A percentile compares a stretch with the other conserved stretches of the same genome.
phyloP scores from a whole-genome alignment of 2,113 vertebrate genomes.

The Hippocampus comes region DNA sequence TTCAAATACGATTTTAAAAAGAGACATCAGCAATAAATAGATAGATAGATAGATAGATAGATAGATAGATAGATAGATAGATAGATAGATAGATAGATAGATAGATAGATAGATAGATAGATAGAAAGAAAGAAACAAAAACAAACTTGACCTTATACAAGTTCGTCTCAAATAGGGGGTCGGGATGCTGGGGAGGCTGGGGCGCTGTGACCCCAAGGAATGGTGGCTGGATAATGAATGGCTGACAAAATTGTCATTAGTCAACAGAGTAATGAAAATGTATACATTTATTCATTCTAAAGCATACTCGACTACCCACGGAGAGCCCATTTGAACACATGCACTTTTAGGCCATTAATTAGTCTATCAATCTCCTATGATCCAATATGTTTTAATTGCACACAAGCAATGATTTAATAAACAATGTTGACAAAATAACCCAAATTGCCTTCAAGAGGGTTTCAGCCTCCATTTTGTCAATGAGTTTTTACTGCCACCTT shows the following conservation, averaged over 20 bases:
- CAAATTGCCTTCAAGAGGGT: background rate
- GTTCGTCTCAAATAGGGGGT: no score
- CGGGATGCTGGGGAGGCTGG: no score
- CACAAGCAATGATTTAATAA: background rate
- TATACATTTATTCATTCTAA: background rate
- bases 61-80: no score
- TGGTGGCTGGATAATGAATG: background rate
- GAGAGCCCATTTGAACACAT: background rate
- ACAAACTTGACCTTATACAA: no score
- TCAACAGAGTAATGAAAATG: background rate
- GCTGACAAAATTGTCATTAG: background rate
- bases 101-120: no score
- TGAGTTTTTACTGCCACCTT: background rate
- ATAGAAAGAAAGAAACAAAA: no score
- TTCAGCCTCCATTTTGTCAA: background rate
- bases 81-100: no score
- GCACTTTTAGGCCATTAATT: background rate
- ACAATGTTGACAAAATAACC: background rate
- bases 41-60: no score
- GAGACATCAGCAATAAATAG: no score
- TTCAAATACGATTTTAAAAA: no score
- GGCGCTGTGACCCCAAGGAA: no score
- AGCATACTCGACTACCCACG: background rate
- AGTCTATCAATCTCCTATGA: background rate
- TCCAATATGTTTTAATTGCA: constrained; percentile 1